phyloP scores from a whole-genome alignment of 2,888 invertebrate species.

The Dioctria rufipes region DNA sequence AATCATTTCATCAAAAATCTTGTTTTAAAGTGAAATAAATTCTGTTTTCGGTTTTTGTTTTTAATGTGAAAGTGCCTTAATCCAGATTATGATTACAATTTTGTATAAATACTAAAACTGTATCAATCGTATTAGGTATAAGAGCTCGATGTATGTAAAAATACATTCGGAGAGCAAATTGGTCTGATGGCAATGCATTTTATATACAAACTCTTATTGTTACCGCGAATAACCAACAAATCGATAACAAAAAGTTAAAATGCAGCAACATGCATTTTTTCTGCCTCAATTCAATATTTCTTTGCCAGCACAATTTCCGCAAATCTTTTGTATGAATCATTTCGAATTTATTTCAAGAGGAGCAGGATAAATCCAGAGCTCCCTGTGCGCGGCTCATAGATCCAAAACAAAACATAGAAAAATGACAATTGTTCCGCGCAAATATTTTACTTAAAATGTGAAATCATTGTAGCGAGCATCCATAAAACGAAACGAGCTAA shows the following conservation, averaged over 20 bases:
- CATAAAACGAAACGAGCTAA: slow-evolving; percentile 27
- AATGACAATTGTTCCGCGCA: slow-evolving; percentile 17
- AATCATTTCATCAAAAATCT: too few species aligned
- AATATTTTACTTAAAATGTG: slow-evolving; percentile 36
- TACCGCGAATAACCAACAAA: too few species aligned
- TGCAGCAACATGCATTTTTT: neutral
- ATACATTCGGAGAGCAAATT: too few species aligned
- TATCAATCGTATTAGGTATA: too few species aligned
- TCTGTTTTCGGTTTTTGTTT: too few species aligned
- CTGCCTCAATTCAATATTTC: neutral
- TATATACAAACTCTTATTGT: too few species aligned
- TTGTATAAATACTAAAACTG: too few species aligned
- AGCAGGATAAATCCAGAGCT: neutral
- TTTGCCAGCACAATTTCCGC: neutral
- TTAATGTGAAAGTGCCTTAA: too few species aligned
- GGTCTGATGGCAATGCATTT: too few species aligned
- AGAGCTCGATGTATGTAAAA: too few species aligned
- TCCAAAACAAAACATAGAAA: slow-evolving; percentile 24
- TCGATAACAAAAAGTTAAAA: neutral
- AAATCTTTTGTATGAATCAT: slow-evolving; percentile 35
- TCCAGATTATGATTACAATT: too few species aligned
- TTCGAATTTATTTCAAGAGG: slow-evolving; percentile 27
- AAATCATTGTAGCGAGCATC: slow-evolving; percentile 27
- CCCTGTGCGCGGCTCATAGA: neutral
- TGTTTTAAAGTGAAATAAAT: too few species aligned